phyloP scores from a whole-genome alignment of 2,888 invertebrate species.

The Caradrina kadenii region DNA sequence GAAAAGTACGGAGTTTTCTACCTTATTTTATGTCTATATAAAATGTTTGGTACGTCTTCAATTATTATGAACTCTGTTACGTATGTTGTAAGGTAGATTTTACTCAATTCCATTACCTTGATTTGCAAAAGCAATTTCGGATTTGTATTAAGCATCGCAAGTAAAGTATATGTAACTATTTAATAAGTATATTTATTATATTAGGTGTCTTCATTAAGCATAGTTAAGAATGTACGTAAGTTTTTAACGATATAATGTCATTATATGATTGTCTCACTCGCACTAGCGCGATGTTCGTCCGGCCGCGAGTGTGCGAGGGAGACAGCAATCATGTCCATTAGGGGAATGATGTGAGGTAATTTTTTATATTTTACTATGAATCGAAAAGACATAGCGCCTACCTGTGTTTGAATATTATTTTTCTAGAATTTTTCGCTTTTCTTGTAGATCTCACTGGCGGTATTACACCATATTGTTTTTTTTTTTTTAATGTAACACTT shows the following conservation, averaged over 20 bases:
- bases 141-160: slow-evolving; percentile 74
- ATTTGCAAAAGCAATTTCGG: slow-evolving; percentile 69
- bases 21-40: slow-evolving; percentile 36
- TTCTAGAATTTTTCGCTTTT: slow-evolving; percentile 81
- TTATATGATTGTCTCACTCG: slow-evolving; percentile 78
- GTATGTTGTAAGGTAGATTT: slow-evolving; percentile 57
- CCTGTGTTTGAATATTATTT: slow-evolving; percentile 81
- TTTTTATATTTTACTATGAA: slow-evolving; percentile 90
- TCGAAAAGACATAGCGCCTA: slow-evolving; percentile 87
- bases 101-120: slow-evolving; percentile 58
- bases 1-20: slow-evolving; percentile 34
- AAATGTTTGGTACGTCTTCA: slow-evolving; percentile 35
- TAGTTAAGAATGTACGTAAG: slow-evolving; percentile 86
- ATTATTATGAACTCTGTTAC: slow-evolving; percentile 53
- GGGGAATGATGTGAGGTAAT: slow-evolving; percentile 87
- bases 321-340: slow-evolving; percentile 85
- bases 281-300: slow-evolving; percentile 52
- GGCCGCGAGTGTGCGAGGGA: slow-evolving; percentile 70
- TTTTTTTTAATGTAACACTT: slow-evolving; percentile 65
- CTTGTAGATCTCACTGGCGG: slow-evolving; percentile 78
- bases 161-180: slow-evolving; percentile 83
- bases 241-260: slow-evolving; percentile 87
- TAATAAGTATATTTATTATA: slow-evolving; percentile 88
- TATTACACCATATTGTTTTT: slow-evolving; percentile 56
- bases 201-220: slow-evolving; percentile 88